These are phyloP conservation scores for Trichoplusia ni DNA, from an alignment of 1,140 invertebrate species.

Conservation along the genomic window DNA sequence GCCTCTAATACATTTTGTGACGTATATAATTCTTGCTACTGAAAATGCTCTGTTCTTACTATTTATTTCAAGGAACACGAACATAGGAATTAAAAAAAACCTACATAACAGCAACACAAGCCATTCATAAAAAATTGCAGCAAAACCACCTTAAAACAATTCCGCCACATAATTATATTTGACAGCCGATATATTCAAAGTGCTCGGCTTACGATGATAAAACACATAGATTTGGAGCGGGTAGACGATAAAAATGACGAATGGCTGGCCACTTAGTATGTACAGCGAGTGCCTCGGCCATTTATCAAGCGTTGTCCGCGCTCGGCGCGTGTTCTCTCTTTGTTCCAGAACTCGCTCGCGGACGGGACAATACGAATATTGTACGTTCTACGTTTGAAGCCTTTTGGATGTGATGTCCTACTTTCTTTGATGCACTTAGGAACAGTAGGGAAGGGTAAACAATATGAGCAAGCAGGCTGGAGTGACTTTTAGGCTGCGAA, in stretches of 20 bases:
- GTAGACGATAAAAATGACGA: constrained; percentile 25
- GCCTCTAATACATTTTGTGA: too few relatives aligned
- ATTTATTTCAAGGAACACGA: too few relatives aligned
- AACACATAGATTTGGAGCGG: constrained; percentile 15
- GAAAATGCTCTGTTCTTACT: too few relatives aligned
- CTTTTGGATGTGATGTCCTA: constrained; percentile 16
- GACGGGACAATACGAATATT: constrained; percentile 25
- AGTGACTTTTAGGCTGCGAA: too few relatives aligned
- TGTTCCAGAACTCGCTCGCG: constrained; percentile 5
- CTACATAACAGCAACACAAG: too few relatives aligned
- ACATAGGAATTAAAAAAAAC: too few relatives aligned
- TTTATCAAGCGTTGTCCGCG: constrained; percentile 18
- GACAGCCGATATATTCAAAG: constrained; percentile 19
- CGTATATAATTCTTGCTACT: too few relatives aligned
- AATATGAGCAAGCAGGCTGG: too few relatives aligned
- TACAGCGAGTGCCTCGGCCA: background rate
- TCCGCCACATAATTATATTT: constrained; percentile 1
- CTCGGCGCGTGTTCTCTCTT: background rate
- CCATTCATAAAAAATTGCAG: background rate
- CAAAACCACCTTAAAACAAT: background rate
- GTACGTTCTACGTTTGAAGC: constrained; percentile 2
- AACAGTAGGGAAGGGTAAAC: too few relatives aligned
- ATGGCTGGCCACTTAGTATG: constrained; percentile 21
- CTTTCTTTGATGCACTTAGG: too few relatives aligned
- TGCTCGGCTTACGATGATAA: constrained; percentile 16